phyloP scores from a whole-genome alignment of 2,888 invertebrate species.

The Mythimna ferrago region DNA sequence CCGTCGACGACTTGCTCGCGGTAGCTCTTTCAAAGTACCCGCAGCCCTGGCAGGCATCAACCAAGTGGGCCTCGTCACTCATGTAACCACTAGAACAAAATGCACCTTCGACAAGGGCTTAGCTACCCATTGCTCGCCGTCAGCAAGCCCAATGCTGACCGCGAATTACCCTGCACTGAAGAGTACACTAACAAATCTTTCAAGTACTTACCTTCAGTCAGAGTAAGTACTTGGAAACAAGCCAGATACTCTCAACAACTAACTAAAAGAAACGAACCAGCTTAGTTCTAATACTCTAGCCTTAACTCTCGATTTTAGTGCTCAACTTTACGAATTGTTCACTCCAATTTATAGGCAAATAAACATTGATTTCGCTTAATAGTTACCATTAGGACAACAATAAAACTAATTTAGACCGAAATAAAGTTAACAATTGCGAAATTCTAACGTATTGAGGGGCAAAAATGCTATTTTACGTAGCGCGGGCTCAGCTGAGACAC shows the following conservation, averaged over 20 bases:
- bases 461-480: conserved; percentile 79
- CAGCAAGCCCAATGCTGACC: no score
- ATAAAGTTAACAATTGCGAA: conserved; percentile 68
- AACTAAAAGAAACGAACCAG: conserved; percentile 41
- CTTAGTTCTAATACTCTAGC: conserved; percentile 23
- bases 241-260: conserved; percentile 17
- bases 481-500: conserved; percentile 79
- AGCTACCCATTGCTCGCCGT: no score
- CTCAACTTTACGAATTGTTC: conserved; percentile 42
- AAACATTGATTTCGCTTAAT: conserved; percentile 55
- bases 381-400: conserved; percentile 51
- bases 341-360: conserved; percentile 50
- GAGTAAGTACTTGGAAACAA: conserved; percentile 31
- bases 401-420: conserved; percentile 58
- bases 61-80: no score
- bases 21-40: no score
- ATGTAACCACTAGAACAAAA: no score
- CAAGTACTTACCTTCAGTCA: not conserved
- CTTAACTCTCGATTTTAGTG: conserved; percentile 44
- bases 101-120: no score
- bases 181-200: conserved; percentile 19
- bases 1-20: no score
- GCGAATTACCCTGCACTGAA: not conserved
- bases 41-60: no score
- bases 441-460: conserved; percentile 72